Evolutionary conservation across 2,797 vertebrate species (phyloP).

Genomic region (Poecilia wingei): DNA sequence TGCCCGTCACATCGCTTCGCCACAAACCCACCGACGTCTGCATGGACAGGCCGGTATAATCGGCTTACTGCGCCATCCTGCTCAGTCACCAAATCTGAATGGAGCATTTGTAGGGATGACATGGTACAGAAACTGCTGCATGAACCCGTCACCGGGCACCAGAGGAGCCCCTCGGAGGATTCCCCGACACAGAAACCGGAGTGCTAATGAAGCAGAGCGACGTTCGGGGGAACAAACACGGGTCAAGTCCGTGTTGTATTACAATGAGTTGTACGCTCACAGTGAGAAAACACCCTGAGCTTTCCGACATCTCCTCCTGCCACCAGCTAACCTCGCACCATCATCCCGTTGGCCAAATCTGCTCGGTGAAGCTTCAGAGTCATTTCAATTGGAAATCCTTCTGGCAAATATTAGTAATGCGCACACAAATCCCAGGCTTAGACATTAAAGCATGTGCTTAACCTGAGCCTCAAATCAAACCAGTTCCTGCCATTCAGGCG

Average conservation of each 20-base stretch:
- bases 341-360: slow-evolving; percentile 51
- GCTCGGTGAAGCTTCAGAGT: slow-evolving; percentile 56
- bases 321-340: slow-evolving; percentile 42
- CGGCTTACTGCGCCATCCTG: slow-evolving; percentile 47
- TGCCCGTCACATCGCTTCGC: slow-evolving; percentile 42
- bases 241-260: slow-evolving; percentile 31
- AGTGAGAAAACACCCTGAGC: slow-evolving; percentile 42
- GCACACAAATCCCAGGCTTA: slow-evolving; percentile 70
- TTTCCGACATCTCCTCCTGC: slow-evolving; percentile 28
- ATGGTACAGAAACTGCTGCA: slow-evolving; percentile 41
- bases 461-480: slow-evolving; percentile 55
- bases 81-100: slow-evolving; percentile 49
- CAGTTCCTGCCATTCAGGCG: slow-evolving; percentile 46
- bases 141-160: slow-evolving; percentile 3
- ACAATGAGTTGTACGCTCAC: slow-evolving; percentile 14
- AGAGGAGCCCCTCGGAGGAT: slow-evolving; percentile 16
- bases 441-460: slow-evolving; percentile 63
- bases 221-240: slow-evolving; percentile 23
- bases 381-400: slow-evolving; percentile 66
- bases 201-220: slow-evolving; percentile 29
- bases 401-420: slow-evolving; percentile 69
- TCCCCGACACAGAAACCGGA: slow-evolving; percentile 24
- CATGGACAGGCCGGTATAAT: slow-evolving; percentile 46
- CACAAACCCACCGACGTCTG: slow-evolving; percentile 42
- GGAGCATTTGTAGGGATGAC: slow-evolving; percentile 46